Evolutionary conservation across 2,888 invertebrate species (phyloP), one percentile per base, ranked within the genome.

Genomic region (Norana najaformis): DNA sequence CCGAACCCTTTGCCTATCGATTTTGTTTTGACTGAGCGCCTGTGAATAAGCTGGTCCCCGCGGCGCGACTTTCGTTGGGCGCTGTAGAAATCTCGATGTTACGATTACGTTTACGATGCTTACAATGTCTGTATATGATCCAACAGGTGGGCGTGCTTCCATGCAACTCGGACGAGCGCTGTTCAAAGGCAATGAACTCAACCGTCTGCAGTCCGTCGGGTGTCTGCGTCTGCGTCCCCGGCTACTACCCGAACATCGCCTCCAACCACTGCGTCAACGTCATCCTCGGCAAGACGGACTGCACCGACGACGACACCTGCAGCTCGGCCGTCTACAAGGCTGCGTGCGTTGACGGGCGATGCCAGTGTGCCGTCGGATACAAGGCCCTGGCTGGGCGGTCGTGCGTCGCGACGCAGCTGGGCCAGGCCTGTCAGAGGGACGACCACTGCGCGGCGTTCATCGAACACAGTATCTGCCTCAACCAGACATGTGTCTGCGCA

Each of bases 381-480:
- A 69, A 14, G 89, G 89, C 69, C 30, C 34, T 89, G 35, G 53
- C 53, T 30, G 89, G 89, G 34, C n/a, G 89, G 89, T 41, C 89
- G 1, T 89, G 89, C 37, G 89, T 89, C 11, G 89, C 53, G 13
- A 89, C 89, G 35, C 89, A 89, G 0, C 69, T 89, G 2, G 89
- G 89, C 23, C 47, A 89, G 89, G 89, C 69, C 16, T 89, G 89
- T 69, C 4, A 13, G 30, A 37, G 0, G 34, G 82, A 89, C 35
- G 89, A 89, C 5, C 89, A 89, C 41, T 89, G 89, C 39, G 39
- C 38, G 34, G 38, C 38, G 38, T 89, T 83, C 41, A 41, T 83
- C 23, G 83, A 89, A 36, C 37, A 89, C 41, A 89, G 83, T 38
- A 83, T 37, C 38, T 89, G 89, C n/a, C 18, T 89, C 37, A 88